Conservation (phyloP, 2,113 vertebrate genomes). For the Centropristis striata region DNA sequence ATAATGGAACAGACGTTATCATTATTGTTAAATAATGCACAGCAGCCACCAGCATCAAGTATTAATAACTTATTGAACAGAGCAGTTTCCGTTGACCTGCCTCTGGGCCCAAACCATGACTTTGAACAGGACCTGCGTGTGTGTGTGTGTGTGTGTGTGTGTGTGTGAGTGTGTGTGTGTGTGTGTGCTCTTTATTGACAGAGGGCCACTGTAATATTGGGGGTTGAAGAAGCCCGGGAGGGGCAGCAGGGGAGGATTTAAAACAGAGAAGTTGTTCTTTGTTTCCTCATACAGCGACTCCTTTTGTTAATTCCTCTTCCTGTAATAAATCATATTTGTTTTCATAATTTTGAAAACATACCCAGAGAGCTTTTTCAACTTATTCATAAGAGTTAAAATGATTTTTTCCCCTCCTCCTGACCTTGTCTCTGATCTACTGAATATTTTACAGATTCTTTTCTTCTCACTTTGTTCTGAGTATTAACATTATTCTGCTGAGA, state of each 20-base stretch:
- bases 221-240: constrained; percentile 30
- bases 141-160: constrained; percentile 31
- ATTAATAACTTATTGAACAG: constrained; percentile 86
- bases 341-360: background rate
- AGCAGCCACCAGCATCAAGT: constrained; percentile 81
- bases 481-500: background rate
- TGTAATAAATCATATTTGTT: constrained; percentile 9
- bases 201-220: constrained; percentile 59
- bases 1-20: constrained; percentile 86
- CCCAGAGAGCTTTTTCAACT: background rate
- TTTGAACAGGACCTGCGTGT: constrained; percentile 52
- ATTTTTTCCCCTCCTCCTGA: background rate
- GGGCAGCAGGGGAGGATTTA: constrained; percentile 34
- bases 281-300: background rate
- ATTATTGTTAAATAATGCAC: constrained; percentile 87
- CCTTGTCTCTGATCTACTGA: constrained; percentile 10
- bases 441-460: constrained; percentile 34
- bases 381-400: background rate
- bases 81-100: constrained; percentile 78
- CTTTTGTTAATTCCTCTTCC: constrained; percentile 3
- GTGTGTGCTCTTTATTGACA: constrained; percentile 46
- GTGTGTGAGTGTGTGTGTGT: constrained; percentile 39
- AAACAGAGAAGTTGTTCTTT: constrained; percentile 4
- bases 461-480: background rate
- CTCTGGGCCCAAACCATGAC: constrained; percentile 68